Percentiles rank a stretch among this genome's conserved stretches.
phyloP scores from a whole-genome alignment of 1,140 invertebrate species.

The Zaprionus camerounensis region DNA sequence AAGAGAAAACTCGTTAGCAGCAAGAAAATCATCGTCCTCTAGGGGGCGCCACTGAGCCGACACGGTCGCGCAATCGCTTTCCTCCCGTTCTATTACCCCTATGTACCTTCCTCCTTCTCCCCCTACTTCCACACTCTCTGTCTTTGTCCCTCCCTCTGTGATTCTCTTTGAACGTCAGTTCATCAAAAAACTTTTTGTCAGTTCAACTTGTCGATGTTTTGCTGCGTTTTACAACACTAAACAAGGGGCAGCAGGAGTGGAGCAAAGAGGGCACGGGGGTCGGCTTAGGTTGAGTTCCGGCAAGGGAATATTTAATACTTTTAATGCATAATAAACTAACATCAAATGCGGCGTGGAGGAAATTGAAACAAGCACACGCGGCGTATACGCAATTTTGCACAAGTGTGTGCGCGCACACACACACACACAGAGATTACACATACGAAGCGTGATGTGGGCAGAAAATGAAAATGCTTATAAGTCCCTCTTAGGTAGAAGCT shows the following conservation, averaged over 20 bases:
- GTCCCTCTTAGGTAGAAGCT: background rate
- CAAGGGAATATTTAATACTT: slow-evolving; percentile 11
- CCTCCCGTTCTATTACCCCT: background rate
- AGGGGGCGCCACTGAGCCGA: slow-evolving; percentile 54
- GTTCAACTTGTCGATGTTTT: slow-evolving; percentile 1
- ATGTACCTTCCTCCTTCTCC: no score
- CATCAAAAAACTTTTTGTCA: slow-evolving; percentile 5
- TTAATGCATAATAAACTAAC: slow-evolving; percentile 9
- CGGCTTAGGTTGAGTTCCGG: slow-evolving; percentile 2
- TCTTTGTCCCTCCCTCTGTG: background rate
- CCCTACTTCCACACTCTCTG: background rate
- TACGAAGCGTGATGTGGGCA: slow-evolving; percentile 9
- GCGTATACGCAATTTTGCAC: slow-evolving; percentile 30
- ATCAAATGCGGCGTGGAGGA: background rate
- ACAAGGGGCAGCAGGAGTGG: background rate
- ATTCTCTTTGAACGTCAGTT: slow-evolving; percentile 2
- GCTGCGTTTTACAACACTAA: slow-evolving; percentile 17
- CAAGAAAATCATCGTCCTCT: slow-evolving; percentile 41
- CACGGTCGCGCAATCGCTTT: slow-evolving; percentile 24
- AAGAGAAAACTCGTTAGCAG: slow-evolving; percentile 41
- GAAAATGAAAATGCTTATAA: slow-evolving; percentile 1
- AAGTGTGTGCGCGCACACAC: background rate
- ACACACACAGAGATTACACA: slow-evolving; percentile 10
- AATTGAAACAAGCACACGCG: slow-evolving; percentile 6
- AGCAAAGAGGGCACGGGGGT: background rate